Conservation (phyloP, 2,888 invertebrate genomes). For the Pimpla rufipes region DNA sequence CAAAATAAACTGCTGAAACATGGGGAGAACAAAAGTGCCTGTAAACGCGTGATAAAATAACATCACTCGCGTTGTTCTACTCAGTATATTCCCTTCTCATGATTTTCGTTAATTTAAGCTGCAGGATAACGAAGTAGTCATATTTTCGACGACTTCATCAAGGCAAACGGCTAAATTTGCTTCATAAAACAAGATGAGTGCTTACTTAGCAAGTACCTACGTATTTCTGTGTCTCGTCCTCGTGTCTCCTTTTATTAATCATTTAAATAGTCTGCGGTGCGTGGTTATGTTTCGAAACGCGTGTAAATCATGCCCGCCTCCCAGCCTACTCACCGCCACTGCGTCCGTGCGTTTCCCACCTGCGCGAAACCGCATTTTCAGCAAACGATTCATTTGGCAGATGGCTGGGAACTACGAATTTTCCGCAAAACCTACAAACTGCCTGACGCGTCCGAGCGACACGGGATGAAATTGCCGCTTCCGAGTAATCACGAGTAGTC, state of each 20-base stretch:
- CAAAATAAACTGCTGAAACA: background rate
- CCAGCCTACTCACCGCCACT: no score
- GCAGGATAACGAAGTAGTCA: no score
- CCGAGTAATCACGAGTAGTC: background rate
- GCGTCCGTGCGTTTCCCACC: background rate
- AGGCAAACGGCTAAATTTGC: background rate
- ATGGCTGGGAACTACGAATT: background rate
- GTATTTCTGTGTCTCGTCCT: background rate
- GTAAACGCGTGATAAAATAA: background rate
- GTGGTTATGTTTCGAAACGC: background rate
- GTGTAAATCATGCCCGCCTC: background rate
- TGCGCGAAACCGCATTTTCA: background rate
- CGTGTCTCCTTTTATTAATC: background rate
- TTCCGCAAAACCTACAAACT: background rate
- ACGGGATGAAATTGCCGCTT: background rate
- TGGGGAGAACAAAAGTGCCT: background rate
- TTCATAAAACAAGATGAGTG: background rate
- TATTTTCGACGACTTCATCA: no score
- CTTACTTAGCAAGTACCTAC: background rate
- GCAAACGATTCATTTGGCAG: constrained; percentile 2
- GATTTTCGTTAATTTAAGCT: no score
- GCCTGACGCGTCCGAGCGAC: background rate
- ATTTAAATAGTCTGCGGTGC: background rate
- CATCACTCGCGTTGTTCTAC: no score
- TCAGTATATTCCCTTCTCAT: no score